Evolutionary conservation across 2,888 invertebrate genomes (phyloP).

Genomic region (Acanthacorydalis orientalis): DNA sequence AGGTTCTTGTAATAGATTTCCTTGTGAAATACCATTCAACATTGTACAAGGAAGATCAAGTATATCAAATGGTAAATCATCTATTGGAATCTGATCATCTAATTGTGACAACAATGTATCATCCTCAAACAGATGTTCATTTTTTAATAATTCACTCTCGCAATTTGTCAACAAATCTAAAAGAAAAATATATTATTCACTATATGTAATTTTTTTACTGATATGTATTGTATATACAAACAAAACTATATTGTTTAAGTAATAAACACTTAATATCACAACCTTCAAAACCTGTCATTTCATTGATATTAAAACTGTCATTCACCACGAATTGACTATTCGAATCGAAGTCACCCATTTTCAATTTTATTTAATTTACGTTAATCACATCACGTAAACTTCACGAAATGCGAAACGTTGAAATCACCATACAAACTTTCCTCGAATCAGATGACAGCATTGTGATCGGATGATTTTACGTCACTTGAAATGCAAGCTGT

Average conservation of each 20-base stretch:
- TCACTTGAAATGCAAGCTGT: slow-evolving; percentile 17
- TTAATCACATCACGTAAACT: neutral
- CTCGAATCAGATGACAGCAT: slow-evolving; percentile 36
- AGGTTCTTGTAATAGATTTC: neutral
- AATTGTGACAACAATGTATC: slow-evolving; percentile 30
- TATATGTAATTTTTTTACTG: too few species aligned
- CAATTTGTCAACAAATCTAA: slow-evolving; percentile 48
- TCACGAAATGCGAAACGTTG: slow-evolving; percentile 16
- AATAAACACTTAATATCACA: slow-evolving; percentile 16
- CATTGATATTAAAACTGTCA: slow-evolving; percentile 47
- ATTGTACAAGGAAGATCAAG: slow-evolving; percentile 18
- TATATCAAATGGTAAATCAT: slow-evolving; percentile 29
- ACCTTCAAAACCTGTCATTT: slow-evolving; percentile 55
- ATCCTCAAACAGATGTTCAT: slow-evolving; percentile 31
- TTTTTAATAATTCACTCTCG: slow-evolving; percentile 45
- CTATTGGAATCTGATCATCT: slow-evolving; percentile 29
- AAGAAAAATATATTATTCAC: slow-evolving; percentile 15
- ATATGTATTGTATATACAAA: slow-evolving; percentile 4
- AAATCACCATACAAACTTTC: slow-evolving; percentile 16
- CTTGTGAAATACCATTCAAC: neutral
- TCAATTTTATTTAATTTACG: slow-evolving; percentile 13
- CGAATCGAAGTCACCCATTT: slow-evolving; percentile 21
- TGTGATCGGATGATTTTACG: slow-evolving; percentile 45
- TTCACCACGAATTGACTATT: slow-evolving; percentile 25
- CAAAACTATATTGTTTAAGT: slow-evolving; percentile 2